phyloP scores from a whole-genome alignment of 2,113 vertebrate species.

The Calidris pygmaea region DNA sequence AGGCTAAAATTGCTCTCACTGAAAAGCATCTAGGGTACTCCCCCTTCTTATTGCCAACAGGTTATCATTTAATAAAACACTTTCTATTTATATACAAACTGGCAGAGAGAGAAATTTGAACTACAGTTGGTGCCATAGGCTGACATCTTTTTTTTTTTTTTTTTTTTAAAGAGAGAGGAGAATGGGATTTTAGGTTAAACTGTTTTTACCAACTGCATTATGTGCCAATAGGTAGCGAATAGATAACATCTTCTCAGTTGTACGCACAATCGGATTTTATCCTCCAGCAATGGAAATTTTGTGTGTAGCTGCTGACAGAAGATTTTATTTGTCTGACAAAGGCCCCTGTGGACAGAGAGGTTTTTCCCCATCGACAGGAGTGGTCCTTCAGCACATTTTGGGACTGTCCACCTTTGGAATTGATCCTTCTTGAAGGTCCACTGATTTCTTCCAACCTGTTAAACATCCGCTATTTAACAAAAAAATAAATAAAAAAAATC shows the following conservation, averaged over 20 bases:
- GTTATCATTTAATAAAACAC: neutral
- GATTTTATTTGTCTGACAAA: constrained; percentile 44
- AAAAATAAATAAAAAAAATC: neutral
- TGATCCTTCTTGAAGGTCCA: neutral
- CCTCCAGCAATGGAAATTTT: neutral
- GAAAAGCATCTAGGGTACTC: neutral
- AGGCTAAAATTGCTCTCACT: neutral
- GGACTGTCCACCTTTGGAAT: neutral
- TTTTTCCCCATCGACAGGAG: neutral
- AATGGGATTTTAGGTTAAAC: neutral
- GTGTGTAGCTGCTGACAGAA: constrained; percentile 45
- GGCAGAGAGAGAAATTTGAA: neutral
- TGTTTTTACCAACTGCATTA: neutral
- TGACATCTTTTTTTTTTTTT: neutral
- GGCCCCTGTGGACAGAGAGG: neutral
- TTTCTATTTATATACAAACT: neutral
- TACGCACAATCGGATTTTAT: constrained; percentile 6
- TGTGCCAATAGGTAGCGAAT: neutral
- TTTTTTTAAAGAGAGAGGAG: neutral
- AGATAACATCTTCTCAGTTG: constrained; percentile 24
- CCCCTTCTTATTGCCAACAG: neutral
- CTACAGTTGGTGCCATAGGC: neutral
- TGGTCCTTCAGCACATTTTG: neutral
- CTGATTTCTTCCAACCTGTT: neutral
- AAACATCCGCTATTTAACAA: neutral